A percentile compares a stretch with the other conserved stretches of the same genome.
Evolutionary conservation across 2,113 vertebrate genomes (phyloP).

Genomic region (Apistogramma diplotaenia): DNA sequence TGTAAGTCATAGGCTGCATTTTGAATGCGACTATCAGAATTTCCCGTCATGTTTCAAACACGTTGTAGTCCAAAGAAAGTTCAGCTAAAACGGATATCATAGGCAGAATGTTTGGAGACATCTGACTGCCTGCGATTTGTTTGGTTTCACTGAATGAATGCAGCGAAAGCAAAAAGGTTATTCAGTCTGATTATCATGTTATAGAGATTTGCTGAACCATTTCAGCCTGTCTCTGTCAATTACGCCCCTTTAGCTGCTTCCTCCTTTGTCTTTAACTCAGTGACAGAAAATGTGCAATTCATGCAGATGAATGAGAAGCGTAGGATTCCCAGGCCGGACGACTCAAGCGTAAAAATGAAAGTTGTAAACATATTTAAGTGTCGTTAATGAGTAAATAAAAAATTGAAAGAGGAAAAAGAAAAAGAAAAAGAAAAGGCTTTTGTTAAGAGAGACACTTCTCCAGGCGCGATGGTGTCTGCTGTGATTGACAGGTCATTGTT

Average conservation of each 20-base stretch:
- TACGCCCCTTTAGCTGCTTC: background rate
- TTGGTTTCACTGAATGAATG: slow-evolving; percentile 26
- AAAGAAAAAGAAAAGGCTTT: background rate
- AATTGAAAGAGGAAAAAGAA: background rate
- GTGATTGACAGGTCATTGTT: slow-evolving; percentile 70
- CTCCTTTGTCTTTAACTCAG: slow-evolving; percentile 29
- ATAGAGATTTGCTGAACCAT: slow-evolving; percentile 38
- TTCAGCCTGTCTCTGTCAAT: slow-evolving; percentile 3
- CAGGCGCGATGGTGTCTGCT: background rate
- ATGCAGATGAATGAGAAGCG: background rate
- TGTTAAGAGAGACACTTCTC: background rate
- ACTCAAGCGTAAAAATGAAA: slow-evolving; percentile 1
- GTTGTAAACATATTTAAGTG: slow-evolving; percentile 30
- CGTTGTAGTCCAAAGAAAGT: background rate
- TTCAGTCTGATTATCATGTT: slow-evolving; percentile 30
- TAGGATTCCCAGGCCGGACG: slow-evolving; percentile 5
- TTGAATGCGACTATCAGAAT: background rate
- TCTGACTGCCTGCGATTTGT: slow-evolving; percentile 23
- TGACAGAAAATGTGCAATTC: slow-evolving; percentile 24
- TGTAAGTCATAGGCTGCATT: background rate
- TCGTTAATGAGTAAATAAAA: slow-evolving; percentile 1
- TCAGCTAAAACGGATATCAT: slow-evolving; percentile 11
- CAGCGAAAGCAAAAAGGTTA: slow-evolving; percentile 23
- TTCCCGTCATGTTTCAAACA: too few relatives aligned
- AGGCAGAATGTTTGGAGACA: background rate